Percentiles rank a stretch among this genome's conserved stretches.
Conservation (phyloP, 2,888 invertebrate species). For the Nephrotoma guestfalica region DNA sequence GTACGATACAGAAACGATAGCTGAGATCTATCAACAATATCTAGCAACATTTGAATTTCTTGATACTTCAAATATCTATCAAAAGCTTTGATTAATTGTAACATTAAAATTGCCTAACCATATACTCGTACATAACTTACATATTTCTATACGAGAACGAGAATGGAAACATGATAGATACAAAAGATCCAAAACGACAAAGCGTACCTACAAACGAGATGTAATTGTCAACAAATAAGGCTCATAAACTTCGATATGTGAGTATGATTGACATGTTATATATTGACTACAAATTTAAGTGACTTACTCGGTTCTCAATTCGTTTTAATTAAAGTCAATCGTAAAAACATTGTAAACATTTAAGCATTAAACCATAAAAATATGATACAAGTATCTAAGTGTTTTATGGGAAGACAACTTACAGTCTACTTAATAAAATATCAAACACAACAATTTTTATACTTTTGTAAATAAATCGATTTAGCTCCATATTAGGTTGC, state of each 20-base stretch:
- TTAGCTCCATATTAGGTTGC: neutral
- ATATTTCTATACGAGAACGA: neutral
- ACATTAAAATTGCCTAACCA: neutral
- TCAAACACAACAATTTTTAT: neutral
- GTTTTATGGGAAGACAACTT: neutral
- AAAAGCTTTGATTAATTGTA: neutral
- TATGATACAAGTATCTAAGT: neutral
- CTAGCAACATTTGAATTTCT: no score
- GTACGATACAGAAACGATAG: no score
- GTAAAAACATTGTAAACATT: neutral
- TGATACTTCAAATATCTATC: no score
- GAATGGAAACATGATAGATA: no score
- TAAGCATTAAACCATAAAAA: neutral
- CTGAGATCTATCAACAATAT: no score
- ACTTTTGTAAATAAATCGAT: neutral
- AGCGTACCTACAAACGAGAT: neutral
- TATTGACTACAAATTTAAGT: neutral
- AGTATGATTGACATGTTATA: neutral
- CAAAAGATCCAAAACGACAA: neutral
- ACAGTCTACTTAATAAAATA: neutral
- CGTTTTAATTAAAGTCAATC: neutral
- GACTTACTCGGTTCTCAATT: neutral
- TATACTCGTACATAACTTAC: neutral
- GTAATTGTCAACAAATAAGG: neutral
- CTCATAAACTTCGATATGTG: neutral